Percentiles rank a stretch among this genome's conserved stretches.
These are phyloP conservation scores for Clavelina lepadiformis DNA, from an alignment of 23 tunicate genomes.

Conservation along the genomic window DNA sequence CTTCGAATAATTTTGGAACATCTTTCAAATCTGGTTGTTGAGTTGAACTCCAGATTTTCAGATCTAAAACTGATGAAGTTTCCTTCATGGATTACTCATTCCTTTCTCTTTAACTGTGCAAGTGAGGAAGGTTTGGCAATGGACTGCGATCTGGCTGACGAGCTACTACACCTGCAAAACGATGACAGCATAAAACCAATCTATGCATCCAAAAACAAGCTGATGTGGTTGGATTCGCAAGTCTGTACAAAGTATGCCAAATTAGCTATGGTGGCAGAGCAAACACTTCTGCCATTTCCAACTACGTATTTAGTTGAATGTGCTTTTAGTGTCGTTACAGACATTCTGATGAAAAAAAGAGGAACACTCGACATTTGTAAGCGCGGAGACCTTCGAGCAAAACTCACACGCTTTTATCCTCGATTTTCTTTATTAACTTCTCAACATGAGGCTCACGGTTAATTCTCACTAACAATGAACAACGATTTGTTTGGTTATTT, in stretches of 20 bases:
- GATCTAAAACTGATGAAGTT: slow-evolving; percentile 12
- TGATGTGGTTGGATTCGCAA: slow-evolving; percentile 29
- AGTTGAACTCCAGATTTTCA: slow-evolving; percentile 9
- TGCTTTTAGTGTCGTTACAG: slow-evolving; percentile 19
- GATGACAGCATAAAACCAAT: slow-evolving; percentile 22
- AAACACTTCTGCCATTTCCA: slow-evolving; percentile 35
- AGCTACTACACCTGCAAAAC: slow-evolving; percentile 4
- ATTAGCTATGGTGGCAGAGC: slow-evolving; percentile 16
- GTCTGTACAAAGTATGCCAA: slow-evolving; percentile 11
- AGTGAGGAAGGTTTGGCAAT: slow-evolving; percentile 22
- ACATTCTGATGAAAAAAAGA: slow-evolving; percentile 22
- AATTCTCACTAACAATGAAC: slow-evolving; percentile 4
- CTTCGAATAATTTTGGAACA: slow-evolving; percentile 15
- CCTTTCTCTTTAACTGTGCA: slow-evolving; percentile 3
- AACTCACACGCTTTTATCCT: slow-evolving; percentile 13
- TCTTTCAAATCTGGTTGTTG: slow-evolving; percentile 15
- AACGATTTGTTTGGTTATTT: too few species aligned
- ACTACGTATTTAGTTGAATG: slow-evolving; percentile 23
- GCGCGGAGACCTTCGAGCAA: slow-evolving; percentile 31
- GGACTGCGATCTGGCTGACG: slow-evolving; percentile 5
- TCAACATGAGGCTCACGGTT: slow-evolving; percentile 23
- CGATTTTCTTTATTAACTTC: slow-evolving; percentile 9
- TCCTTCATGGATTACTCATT: slow-evolving; percentile 20
- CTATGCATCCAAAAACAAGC: slow-evolving; percentile 12
- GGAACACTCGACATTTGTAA: slow-evolving; percentile 22